A percentile compares a stretch with the other conserved stretches of the same genome.
Evolutionary conservation across 2,888 invertebrate species (phyloP).

Genomic region (Epinotia nisella): DNA sequence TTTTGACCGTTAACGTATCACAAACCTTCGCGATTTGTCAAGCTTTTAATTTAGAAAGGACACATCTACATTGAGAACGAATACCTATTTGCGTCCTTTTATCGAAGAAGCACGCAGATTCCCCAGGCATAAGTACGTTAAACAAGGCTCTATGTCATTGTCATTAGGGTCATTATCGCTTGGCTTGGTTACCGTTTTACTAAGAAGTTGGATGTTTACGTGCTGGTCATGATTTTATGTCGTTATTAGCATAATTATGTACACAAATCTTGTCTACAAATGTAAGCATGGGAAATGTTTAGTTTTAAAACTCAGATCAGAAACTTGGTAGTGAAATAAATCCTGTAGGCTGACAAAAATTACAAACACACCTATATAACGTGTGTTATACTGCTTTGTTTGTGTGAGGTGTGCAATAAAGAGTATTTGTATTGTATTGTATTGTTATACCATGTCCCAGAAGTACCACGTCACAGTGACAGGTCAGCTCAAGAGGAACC

Average conservation of each 20-base stretch:
- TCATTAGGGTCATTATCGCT: background rate
- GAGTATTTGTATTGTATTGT: too few relatives aligned
- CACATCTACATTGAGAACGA: background rate
- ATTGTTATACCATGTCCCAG: too few relatives aligned
- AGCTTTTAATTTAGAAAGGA: background rate
- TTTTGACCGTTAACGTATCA: slow-evolving; percentile 35
- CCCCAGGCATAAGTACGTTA: background rate
- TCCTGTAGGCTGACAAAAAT: background rate
- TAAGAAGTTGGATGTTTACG: background rate
- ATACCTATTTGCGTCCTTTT: background rate
- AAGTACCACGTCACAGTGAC: too few relatives aligned
- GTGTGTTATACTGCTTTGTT: too few relatives aligned
- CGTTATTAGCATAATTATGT: slow-evolving; percentile 14
- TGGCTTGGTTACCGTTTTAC: background rate
- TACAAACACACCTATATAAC: background rate
- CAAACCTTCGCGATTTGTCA: background rate
- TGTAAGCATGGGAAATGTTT: slow-evolving; percentile 13
- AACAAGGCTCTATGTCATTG: background rate
- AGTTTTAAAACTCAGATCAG: background rate
- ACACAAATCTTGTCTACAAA: slow-evolving; percentile 22
- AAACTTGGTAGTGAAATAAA: background rate
- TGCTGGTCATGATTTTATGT: slow-evolving; percentile 15
- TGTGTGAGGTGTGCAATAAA: too few relatives aligned
- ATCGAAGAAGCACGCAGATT: background rate
- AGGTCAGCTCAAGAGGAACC: too few relatives aligned